These are phyloP conservation scores for Strix aluco DNA, from an alignment of 2,113 vertebrate genomes.

Conservation along the genomic window DNA sequence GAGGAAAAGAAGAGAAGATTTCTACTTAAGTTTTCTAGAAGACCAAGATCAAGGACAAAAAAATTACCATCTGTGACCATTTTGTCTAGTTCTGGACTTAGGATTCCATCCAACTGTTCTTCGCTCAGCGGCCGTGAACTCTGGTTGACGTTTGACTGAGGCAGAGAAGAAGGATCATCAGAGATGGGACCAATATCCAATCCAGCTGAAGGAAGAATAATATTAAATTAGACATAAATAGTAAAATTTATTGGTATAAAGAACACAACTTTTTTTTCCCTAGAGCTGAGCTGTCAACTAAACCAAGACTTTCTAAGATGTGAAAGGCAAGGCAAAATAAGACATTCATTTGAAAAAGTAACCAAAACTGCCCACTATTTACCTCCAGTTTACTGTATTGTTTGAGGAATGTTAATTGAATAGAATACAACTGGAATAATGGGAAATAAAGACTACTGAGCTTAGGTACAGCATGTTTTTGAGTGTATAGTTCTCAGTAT, in stretches of 20 bases:
- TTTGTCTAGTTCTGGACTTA: conserved; percentile 96
- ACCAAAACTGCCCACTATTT: background rate
- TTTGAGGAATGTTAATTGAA: background rate
- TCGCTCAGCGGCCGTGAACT: conserved; percentile 82
- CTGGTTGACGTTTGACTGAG: conserved; percentile 76
- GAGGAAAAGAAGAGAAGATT: background rate
- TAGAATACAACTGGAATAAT: background rate
- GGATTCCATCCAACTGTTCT: conserved; percentile 92
- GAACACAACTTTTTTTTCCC: background rate
- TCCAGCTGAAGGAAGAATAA: conserved; percentile 78
- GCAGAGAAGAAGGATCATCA: conserved; percentile 76
- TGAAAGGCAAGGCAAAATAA: background rate
- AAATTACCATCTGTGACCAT: conserved; percentile 96
- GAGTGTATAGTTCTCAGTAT: background rate
- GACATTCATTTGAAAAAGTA: background rate
- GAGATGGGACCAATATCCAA: conserved; percentile 82
- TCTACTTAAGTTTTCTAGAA: conserved; percentile 17
- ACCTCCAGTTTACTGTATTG: background rate
- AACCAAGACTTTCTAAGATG: background rate
- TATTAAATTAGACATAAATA: background rate
- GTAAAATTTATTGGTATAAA: background rate
- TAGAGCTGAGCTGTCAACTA: background rate
- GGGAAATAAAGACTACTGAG: background rate
- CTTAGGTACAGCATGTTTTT: background rate
- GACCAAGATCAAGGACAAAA: conserved; percentile 19